Percentiles rank a stretch among this genome's conserved stretches.
Conservation (phyloP, 2,797 vertebrate genomes). For the Pipistrellus pygmaeus region DNA sequence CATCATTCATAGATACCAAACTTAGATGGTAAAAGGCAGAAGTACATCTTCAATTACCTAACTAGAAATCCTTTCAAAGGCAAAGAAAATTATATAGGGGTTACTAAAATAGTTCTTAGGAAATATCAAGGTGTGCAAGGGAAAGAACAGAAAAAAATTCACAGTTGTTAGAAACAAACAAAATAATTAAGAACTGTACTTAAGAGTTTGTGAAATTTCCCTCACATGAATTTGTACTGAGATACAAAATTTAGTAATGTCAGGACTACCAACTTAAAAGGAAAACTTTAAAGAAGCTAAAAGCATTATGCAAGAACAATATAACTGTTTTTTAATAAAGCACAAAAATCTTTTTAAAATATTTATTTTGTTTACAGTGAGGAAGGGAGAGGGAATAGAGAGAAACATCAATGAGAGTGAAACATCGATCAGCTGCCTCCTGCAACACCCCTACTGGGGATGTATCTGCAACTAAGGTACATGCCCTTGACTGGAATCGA, state of each 20-base stretch:
- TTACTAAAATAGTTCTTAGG: slow-evolving; percentile 39
- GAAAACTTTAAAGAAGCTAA: slow-evolving; percentile 45
- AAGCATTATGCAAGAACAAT: slow-evolving; percentile 11
- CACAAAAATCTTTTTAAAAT: background rate
- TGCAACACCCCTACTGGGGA: no score
- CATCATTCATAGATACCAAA: background rate
- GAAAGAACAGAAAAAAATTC: background rate
- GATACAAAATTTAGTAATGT: slow-evolving; percentile 10
- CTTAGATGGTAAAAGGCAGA: slow-evolving; percentile 18
- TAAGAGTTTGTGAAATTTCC: slow-evolving; percentile 45
- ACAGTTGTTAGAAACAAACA: background rate
- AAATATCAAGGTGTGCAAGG: background rate
- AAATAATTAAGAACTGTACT: slow-evolving; percentile 2
- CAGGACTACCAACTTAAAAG: background rate
- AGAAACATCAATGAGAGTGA: no score
- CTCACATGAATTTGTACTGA: slow-evolving; percentile 11
- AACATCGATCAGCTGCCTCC: no score
- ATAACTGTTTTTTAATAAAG: slow-evolving; percentile 41
- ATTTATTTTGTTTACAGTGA: no score
- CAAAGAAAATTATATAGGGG: slow-evolving; percentile 32
- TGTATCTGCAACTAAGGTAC: no score
- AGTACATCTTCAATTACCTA: slow-evolving; percentile 2
- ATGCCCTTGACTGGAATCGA: no score
- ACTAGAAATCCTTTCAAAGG: slow-evolving; percentile 46
- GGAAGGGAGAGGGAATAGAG: no score